Conservation (phyloP, 2,113 vertebrate species). For the Etheostoma cragini region DNA sequence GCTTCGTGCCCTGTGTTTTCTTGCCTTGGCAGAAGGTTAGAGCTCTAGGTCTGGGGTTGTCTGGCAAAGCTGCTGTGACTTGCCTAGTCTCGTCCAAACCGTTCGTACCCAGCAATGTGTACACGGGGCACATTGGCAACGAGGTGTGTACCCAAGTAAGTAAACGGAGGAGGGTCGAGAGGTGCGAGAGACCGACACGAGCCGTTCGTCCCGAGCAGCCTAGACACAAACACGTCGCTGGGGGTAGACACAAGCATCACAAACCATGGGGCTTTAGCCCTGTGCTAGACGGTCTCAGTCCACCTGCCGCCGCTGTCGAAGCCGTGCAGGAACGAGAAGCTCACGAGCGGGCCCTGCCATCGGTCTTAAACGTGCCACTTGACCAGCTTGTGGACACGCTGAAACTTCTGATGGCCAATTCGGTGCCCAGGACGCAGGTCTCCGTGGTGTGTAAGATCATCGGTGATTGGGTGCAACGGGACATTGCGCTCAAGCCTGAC, state of each 20-base stretch:
- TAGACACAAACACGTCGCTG: no score
- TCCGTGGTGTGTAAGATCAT: constrained; percentile 15
- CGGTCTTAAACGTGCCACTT: background rate
- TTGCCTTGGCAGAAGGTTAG: constrained; percentile 15
- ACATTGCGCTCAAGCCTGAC: no score
- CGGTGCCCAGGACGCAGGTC: background rate
- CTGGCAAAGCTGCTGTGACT: background rate
- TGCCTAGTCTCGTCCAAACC: background rate
- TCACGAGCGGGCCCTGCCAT: background rate
- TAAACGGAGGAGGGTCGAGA: background rate
- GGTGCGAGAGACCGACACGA: no score
- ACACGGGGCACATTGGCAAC: background rate
- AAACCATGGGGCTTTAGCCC: background rate
- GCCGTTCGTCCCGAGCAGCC: no score
- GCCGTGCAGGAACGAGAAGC: background rate
- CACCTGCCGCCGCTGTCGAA: background rate
- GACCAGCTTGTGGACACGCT: background rate
- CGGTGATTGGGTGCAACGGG: background rate
- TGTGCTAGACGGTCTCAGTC: background rate
- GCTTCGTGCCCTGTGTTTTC: constrained; percentile 14
- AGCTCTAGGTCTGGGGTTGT: background rate
- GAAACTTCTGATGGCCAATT: background rate
- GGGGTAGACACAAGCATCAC: background rate
- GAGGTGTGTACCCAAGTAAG: background rate
- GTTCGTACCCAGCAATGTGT: background rate